These are phyloP conservation scores for Rhineura floridana DNA, from an alignment of 2,113 vertebrate species.

Conservation along the genomic window DNA sequence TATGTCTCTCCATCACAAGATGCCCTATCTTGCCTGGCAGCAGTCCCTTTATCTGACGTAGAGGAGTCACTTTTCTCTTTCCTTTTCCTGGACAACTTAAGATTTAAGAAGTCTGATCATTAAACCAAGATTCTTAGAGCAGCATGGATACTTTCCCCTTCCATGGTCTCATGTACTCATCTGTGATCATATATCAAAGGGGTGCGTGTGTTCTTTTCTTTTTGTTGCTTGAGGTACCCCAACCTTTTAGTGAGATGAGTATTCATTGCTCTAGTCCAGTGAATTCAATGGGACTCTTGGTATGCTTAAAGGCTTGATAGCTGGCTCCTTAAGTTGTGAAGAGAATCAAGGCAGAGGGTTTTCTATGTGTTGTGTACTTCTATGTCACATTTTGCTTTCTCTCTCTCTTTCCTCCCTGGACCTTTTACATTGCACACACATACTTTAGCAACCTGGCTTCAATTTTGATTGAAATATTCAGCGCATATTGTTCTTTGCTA, in stretches of 20 bases:
- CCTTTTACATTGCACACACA: constrained; percentile 70
- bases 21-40: not conserved
- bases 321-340: constrained; percentile 45
- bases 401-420: constrained; percentile 29
- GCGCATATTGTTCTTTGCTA: constrained; percentile 70
- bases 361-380: constrained; percentile 28
- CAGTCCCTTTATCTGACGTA: not conserved
- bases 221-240: not conserved
- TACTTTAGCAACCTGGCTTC: constrained; percentile 69
- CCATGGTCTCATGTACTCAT: not conserved
- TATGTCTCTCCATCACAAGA: constrained; percentile 1
- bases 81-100: not conserved
- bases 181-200: not conserved
- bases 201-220: not conserved
- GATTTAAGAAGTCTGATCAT: not conserved
- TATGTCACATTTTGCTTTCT: constrained; percentile 28
- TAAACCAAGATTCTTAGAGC: not conserved
- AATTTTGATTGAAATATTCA: constrained; percentile 73
- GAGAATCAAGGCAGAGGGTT: constrained; percentile 42
- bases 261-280: not conserved
- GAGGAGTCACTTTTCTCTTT: not conserved
- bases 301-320: constrained; percentile 12
- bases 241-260: not conserved
- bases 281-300: not conserved
- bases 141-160: not conserved